A percentile compares a stretch with the other conserved stretches of the same genome.
Conservation (phyloP, 2,797 vertebrate genomes). For the Craterocephalus amniculus region DNA sequence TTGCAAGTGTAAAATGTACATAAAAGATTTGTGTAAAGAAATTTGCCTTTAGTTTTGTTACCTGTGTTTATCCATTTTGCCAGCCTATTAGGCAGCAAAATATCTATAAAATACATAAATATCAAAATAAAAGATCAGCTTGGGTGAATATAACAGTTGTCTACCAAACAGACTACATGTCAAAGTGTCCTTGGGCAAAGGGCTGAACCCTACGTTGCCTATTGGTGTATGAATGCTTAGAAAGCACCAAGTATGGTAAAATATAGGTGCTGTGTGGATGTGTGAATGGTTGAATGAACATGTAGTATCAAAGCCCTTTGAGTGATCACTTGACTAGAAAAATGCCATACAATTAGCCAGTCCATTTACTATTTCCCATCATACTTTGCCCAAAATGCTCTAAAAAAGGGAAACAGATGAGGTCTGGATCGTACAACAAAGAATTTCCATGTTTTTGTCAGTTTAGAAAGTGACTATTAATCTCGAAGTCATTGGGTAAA, state of each 20-base stretch:
- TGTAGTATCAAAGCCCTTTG: no score
- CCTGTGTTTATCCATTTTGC: not conserved
- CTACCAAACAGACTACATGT: no score
- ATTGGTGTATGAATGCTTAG: no score
- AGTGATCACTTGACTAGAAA: no score
- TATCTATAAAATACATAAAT: conserved; percentile 15
- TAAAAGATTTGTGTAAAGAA: not conserved
- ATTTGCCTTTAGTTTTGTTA: not conserved
- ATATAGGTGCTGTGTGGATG: no score
- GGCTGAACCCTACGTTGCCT: no score
- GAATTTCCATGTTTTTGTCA: not conserved
- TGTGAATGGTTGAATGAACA: no score
- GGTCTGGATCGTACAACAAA: not conserved
- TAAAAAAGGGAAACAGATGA: not conserved
- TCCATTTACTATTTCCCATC: no score
- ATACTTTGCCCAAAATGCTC: conserved; percentile 2
- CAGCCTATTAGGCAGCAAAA: conserved; percentile 13
- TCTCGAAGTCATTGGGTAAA: conserved; percentile 30
- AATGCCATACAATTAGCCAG: no score
- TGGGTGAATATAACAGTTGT: no score
- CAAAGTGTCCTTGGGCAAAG: no score
- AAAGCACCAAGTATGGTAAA: no score
- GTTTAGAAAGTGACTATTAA: conserved; percentile 28
- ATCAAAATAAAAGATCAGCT: conserved; percentile 31
- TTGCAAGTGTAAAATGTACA: not conserved